A percentile compares a stretch with the other conserved stretches of the same genome.
Evolutionary conservation across 2,113 vertebrate genomes (phyloP).

Genomic region (Agapornis roseicollis): DNA sequence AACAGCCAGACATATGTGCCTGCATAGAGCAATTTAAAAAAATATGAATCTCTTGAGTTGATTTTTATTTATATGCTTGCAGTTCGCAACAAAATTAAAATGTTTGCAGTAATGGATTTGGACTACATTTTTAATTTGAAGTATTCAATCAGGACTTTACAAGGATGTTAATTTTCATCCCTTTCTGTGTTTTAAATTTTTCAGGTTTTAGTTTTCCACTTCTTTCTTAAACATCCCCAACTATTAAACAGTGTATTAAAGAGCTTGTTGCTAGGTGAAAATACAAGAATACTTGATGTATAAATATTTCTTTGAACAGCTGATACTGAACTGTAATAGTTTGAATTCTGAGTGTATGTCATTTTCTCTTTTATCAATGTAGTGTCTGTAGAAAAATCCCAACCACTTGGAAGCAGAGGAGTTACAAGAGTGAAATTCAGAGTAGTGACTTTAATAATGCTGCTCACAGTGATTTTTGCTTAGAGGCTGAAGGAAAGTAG

Average conservation of each 20-base stretch:
- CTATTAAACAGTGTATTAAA: background rate
- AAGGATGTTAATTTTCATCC: background rate
- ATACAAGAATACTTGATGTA: background rate
- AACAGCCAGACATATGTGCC: background rate
- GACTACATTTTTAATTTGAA: background rate
- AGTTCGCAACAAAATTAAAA: background rate
- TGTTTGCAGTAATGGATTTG: background rate
- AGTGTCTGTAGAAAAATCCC: background rate
- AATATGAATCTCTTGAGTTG: background rate
- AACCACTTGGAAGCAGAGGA: background rate
- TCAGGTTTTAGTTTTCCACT: background rate
- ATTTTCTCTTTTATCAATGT: background rate
- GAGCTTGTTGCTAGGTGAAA: background rate
- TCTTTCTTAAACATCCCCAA: background rate
- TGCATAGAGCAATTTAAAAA: background rate
- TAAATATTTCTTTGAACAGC: background rate
- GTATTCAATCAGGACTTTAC: background rate
- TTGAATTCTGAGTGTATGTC: background rate
- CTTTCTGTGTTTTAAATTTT: background rate
- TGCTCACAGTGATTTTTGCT: conserved; percentile 1
- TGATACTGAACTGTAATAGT: background rate
- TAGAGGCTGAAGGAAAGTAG: background rate
- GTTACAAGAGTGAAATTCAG: background rate
- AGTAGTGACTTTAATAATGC: background rate
- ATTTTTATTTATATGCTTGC: background rate